Conservation (phyloP, 2,888 invertebrate genomes). For the Fragum sueziense region DNA sequence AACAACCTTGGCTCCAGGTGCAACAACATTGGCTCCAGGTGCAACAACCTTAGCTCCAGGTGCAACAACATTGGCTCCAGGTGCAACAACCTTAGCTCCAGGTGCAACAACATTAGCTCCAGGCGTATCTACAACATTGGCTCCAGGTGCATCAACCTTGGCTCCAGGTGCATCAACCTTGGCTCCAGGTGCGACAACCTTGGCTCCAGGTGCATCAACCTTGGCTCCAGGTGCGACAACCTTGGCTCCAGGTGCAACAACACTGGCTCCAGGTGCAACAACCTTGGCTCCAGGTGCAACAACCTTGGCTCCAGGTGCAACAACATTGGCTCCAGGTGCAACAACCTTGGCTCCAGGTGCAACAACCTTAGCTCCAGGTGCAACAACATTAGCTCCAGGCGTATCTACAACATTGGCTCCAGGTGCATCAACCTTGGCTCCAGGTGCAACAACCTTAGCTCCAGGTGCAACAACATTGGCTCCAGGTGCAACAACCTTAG, state of each 20-base stretch:
- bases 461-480: neutral
- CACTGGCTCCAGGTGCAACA: neutral
- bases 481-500: neutral
- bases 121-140: neutral
- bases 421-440: neutral
- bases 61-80: neutral
- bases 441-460: neutral
- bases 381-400: neutral
- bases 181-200: neutral
- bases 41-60: neutral
- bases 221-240: neutral
- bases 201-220: neutral
- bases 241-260: neutral
- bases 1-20: neutral
- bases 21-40: neutral
- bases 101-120: neutral
- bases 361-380: neutral
- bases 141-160: neutral
- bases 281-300: neutral
- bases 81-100: neutral
- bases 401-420: neutral
- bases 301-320: neutral
- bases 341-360: neutral
- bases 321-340: neutral
- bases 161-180: too few species aligned